These are phyloP conservation scores for Raphicerus campestris DNA, from an alignment of 2,113 vertebrate genomes.

Conservation along the genomic window DNA sequence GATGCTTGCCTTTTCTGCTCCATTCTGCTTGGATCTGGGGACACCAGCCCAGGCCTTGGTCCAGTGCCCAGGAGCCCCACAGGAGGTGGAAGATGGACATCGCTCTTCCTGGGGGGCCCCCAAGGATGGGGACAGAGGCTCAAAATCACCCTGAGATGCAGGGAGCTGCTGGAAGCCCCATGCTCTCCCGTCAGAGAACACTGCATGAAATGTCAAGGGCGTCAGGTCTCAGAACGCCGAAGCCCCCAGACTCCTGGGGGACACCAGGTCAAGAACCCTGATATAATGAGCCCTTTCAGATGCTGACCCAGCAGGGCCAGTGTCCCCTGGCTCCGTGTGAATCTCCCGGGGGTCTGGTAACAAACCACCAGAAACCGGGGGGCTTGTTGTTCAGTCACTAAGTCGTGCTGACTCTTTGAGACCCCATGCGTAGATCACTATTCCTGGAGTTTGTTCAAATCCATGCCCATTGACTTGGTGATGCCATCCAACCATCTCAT, in stretches of 20 bases:
- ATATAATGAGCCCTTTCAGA: background rate
- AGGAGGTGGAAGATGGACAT: background rate
- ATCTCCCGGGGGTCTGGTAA: background rate
- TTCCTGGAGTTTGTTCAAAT: background rate
- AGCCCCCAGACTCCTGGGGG: background rate
- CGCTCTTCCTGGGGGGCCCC: background rate
- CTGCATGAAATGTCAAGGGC: background rate
- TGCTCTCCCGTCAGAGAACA: background rate
- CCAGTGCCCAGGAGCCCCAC: background rate
- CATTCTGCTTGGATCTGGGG: too few species aligned
- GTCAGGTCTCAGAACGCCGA: background rate
- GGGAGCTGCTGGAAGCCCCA: background rate
- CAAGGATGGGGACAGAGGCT: background rate
- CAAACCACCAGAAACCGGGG: background rate
- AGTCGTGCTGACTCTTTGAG: background rate
- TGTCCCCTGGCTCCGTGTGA: background rate
- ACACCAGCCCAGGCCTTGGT: background rate
- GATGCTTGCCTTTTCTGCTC: background rate
- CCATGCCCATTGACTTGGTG: background rate
- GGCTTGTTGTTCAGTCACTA: background rate
- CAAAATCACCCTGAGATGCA: rapidly evolving
- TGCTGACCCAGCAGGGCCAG: background rate
- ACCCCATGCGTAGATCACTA: background rate
- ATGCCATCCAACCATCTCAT: background rate
- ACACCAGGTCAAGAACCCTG: background rate